Conservation (phyloP, 2,888 invertebrate genomes). For the Villa cingulata region DNA sequence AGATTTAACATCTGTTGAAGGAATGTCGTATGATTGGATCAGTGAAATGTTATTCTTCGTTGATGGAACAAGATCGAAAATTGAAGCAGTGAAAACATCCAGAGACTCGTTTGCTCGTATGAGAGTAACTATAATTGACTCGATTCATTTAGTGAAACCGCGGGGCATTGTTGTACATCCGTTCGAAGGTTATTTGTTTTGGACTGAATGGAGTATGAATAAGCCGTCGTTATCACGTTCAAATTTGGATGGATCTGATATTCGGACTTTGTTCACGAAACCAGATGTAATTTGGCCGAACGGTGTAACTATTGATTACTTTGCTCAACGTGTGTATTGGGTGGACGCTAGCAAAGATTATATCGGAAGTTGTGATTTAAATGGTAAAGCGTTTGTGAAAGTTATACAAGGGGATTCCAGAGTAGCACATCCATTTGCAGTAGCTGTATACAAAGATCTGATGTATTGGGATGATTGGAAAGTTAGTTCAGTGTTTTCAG, state of each 20-base stretch:
- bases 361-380: constrained; percentile 60
- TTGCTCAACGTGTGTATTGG: constrained; percentile 69
- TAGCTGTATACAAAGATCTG: constrained; percentile 69
- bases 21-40: constrained; percentile 82
- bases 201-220: constrained; percentile 78
- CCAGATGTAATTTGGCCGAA: constrained; percentile 72
- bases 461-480: constrained; percentile 90
- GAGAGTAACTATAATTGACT: constrained; percentile 60
- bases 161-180: constrained; percentile 76
- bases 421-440: constrained; percentile 72
- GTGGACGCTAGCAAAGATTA: constrained; percentile 73
- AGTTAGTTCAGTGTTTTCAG: constrained; percentile 59
- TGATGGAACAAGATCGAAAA: constrained; percentile 62
- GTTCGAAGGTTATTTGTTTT: constrained; percentile 60
- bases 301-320: constrained; percentile 72
- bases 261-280: constrained; percentile 48
- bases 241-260: constrained; percentile 61
- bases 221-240: constrained; percentile 66
- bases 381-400: constrained; percentile 53
- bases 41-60: constrained; percentile 77
- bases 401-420: constrained; percentile 50
- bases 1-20: constrained; percentile 68
- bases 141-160: constrained; percentile 53
- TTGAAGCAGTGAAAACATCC: constrained; percentile 62
- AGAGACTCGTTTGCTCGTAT: constrained; percentile 44